Conservation (phyloP, 1,140 invertebrate genomes). For the Aleiodes sp. region DNA sequence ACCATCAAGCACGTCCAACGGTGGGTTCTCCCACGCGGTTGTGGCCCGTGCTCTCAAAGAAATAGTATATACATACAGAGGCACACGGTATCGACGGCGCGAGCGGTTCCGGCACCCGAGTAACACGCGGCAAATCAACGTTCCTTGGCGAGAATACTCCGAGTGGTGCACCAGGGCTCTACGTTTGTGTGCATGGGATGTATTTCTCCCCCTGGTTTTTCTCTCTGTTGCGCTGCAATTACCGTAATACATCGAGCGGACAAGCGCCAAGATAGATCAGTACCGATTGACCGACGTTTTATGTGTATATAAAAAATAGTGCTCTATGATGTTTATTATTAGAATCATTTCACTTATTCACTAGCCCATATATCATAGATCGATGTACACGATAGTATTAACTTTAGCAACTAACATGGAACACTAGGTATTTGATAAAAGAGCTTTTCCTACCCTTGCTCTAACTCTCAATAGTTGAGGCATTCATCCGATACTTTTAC, state of each 20-base stretch:
- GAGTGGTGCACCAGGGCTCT: too few relatives aligned
- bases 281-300: conserved; percentile 14
- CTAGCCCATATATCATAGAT: neutral
- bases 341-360: conserved; percentile 7
- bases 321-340: neutral
- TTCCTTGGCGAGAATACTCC: conserved; percentile 10
- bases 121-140: conserved; percentile 32
- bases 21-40: conserved; percentile 45
- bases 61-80: neutral
- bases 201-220: conserved; percentile 18
- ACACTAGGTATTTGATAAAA: too few relatives aligned
- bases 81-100: conserved; percentile 16
- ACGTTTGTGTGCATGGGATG: conserved; percentile 17
- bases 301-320: neutral
- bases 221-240: conserved; percentile 44
- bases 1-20: neutral
- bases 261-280: conserved; percentile 25
- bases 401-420: too few relatives aligned
- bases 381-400: neutral
- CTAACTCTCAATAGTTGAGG: too few relatives aligned
- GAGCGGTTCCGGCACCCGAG: conserved; percentile 29
- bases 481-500: too few relatives aligned
- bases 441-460: too few relatives aligned
- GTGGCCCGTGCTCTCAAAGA: conserved; percentile 6
- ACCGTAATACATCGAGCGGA: conserved; percentile 53